Percentiles rank a stretch among this genome's conserved stretches.
Evolutionary conservation across 2,797 vertebrate species (phyloP).

Genomic region (Trematomus bernacchii): DNA sequence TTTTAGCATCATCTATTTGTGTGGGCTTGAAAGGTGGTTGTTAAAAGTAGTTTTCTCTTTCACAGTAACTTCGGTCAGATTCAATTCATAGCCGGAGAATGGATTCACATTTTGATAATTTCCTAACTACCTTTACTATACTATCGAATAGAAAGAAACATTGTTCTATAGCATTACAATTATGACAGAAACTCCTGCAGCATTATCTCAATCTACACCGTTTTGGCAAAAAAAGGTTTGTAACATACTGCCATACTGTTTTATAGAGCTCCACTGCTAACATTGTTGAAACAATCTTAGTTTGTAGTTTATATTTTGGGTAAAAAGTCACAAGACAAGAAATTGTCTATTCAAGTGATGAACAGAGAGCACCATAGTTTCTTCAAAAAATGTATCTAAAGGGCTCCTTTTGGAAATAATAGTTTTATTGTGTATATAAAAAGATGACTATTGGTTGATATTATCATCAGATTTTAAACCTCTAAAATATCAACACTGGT

Average conservation of each 20-base stretch:
- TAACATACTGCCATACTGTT: too few species aligned
- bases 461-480: neutral
- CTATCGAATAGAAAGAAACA: too few species aligned
- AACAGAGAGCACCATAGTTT: conserved; percentile 4
- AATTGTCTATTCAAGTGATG: too few species aligned
- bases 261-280: too few species aligned
- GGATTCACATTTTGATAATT: conserved; percentile 5
- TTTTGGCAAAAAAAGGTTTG: too few species aligned
- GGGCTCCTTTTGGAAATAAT: neutral
- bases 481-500: neutral
- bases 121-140: too few species aligned
- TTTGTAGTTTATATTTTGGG: too few species aligned
- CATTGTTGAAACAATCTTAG: too few species aligned
- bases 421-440: neutral
- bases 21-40: conserved; percentile 14
- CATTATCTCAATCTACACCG: too few species aligned
- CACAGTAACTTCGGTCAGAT: neutral
- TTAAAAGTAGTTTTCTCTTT: conserved; percentile 21
- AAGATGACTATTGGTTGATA: neutral
- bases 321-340: too few species aligned
- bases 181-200: too few species aligned
- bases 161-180: too few species aligned
- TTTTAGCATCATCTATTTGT: conserved; percentile 19
- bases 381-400: neutral
- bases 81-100: conserved; percentile 3